A percentile compares a stretch with the other conserved stretches of the same genome.
These are phyloP conservation scores for Pelecanoides urinatrix DNA, from an alignment of 2,113 vertebrate species.

Conservation along the genomic window DNA sequence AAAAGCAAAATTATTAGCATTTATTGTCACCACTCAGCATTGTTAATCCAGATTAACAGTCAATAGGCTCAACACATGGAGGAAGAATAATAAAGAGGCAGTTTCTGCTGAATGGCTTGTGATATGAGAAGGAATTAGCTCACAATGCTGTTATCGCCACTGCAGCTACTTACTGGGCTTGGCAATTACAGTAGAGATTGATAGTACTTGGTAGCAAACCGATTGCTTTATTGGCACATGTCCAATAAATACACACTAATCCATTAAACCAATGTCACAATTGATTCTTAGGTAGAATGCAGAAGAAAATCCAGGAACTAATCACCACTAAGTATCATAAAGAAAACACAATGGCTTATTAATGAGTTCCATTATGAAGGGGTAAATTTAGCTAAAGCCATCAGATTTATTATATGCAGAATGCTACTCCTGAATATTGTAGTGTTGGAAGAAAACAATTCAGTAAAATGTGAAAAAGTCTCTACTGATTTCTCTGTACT, in stretches of 20 bases:
- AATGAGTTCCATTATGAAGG: not conserved
- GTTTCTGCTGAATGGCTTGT: not conserved
- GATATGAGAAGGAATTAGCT: not conserved
- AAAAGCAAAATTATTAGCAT: not conserved
- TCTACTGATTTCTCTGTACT: not conserved
- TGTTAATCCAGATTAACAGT: slow-evolving; percentile 10
- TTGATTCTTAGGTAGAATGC: not conserved
- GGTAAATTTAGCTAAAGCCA: not conserved
- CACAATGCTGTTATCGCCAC: not conserved
- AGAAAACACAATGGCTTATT: not conserved
- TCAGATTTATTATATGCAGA: not conserved
- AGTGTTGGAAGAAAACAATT: not conserved
- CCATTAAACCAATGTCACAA: not conserved
- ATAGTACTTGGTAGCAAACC: not conserved
- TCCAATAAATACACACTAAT: not conserved
- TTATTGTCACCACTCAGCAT: not conserved
- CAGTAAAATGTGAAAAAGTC: not conserved
- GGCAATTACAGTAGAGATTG: not conserved
- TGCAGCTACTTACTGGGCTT: not conserved
- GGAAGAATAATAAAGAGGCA: not conserved
- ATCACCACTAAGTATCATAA: not conserved
- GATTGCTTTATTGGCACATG: not conserved
- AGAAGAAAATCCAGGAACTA: not conserved
- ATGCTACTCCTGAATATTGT: not conserved
- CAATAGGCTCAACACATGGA: not conserved